These are phyloP conservation scores for Synodontis membranacea DNA, from an alignment of 2,113 vertebrate species.

Conservation along the genomic window DNA sequence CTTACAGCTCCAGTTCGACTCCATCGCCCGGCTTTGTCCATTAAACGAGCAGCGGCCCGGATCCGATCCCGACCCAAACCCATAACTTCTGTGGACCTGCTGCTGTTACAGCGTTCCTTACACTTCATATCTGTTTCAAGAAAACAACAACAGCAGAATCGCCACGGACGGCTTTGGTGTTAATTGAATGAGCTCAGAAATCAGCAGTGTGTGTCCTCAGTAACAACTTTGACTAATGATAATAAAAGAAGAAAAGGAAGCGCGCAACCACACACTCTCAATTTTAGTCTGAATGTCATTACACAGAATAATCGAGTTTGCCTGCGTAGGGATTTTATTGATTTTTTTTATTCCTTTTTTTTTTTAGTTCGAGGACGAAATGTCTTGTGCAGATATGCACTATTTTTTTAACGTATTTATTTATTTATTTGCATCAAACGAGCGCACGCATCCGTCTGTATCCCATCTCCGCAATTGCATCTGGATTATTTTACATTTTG, in stretches of 20 bases:
- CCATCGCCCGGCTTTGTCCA: slow-evolving; percentile 71
- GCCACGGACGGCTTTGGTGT: slow-evolving; percentile 76
- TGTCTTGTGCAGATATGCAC: slow-evolving; percentile 50
- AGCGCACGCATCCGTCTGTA: slow-evolving; percentile 90
- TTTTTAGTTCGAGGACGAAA: slow-evolving; percentile 71
- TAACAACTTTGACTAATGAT: slow-evolving; percentile 87
- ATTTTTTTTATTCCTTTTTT: slow-evolving; percentile 50
- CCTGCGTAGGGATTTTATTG: slow-evolving; percentile 72
- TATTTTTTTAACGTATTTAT: slow-evolving; percentile 48
- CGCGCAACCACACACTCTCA: slow-evolving; percentile 79
- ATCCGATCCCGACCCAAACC: slow-evolving; percentile 74
- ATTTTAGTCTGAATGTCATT: slow-evolving; percentile 85
- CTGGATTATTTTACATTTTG: slow-evolving; percentile 99
- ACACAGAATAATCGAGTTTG: slow-evolving; percentile 89
- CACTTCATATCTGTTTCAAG: slow-evolving; percentile 64
- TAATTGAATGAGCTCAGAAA: slow-evolving; percentile 89
- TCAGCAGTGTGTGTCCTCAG: slow-evolving; percentile 81
- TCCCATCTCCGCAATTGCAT: slow-evolving; percentile 83
- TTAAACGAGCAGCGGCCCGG: slow-evolving; percentile 77
- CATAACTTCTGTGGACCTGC: slow-evolving; percentile 73
- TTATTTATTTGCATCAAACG: slow-evolving; percentile 83
- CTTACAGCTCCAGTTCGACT: slow-evolving; percentile 68
- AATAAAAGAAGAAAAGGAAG: slow-evolving; percentile 77
- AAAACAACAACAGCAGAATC: slow-evolving; percentile 60
- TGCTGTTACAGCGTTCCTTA: slow-evolving; percentile 66